A percentile compares a stretch with the other conserved stretches of the same genome.
These are phyloP conservation scores for Acanthochromis polyacanthus DNA, from an alignment of 2,113 vertebrate genomes.

Conservation along the genomic window DNA sequence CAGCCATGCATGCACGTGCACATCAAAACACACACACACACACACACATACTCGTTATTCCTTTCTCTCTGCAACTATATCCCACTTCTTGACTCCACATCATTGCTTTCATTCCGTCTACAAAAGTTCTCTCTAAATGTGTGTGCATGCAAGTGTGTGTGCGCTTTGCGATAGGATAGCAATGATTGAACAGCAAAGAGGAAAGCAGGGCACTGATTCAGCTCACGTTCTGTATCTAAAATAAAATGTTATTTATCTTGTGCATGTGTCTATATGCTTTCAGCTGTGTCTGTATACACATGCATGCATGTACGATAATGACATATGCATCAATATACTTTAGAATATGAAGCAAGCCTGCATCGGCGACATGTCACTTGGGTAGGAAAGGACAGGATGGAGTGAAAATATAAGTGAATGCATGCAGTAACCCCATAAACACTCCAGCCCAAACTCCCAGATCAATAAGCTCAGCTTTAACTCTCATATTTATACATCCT, in stretches of 20 bases:
- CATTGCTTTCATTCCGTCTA: slow-evolving; percentile 56
- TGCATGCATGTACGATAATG: slow-evolving; percentile 4
- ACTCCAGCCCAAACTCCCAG: slow-evolving; percentile 61
- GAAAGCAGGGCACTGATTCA: slow-evolving; percentile 18
- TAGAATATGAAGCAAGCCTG: slow-evolving; percentile 49
- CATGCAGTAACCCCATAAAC: slow-evolving; percentile 28
- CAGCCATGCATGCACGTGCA: neutral
- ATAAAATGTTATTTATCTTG: slow-evolving; percentile 17
- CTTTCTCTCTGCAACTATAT: slow-evolving; percentile 54
- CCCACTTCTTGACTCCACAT: slow-evolving; percentile 42
- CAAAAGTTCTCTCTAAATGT: slow-evolving; percentile 35
- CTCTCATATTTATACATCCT: slow-evolving; percentile 67
- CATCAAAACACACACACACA: slow-evolving; percentile 27
- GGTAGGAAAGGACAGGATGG: slow-evolving; percentile 18
- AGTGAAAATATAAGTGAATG: slow-evolving; percentile 38
- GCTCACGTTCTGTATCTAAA: slow-evolving; percentile 18
- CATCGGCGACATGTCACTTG: slow-evolving; percentile 37
- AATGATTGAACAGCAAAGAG: slow-evolving; percentile 38
- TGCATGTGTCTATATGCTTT: slow-evolving; percentile 13
- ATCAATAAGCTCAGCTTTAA: slow-evolving; percentile 70
- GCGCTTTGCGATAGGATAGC: neutral
- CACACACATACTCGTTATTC: slow-evolving; percentile 18
- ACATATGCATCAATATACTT: slow-evolving; percentile 15
- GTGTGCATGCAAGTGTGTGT: slow-evolving; percentile 2
- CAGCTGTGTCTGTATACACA: slow-evolving; percentile 1